These are phyloP conservation scores for Spermophilus dauricus DNA, from an alignment of 2,113 vertebrate genomes.

Conservation along the genomic window DNA sequence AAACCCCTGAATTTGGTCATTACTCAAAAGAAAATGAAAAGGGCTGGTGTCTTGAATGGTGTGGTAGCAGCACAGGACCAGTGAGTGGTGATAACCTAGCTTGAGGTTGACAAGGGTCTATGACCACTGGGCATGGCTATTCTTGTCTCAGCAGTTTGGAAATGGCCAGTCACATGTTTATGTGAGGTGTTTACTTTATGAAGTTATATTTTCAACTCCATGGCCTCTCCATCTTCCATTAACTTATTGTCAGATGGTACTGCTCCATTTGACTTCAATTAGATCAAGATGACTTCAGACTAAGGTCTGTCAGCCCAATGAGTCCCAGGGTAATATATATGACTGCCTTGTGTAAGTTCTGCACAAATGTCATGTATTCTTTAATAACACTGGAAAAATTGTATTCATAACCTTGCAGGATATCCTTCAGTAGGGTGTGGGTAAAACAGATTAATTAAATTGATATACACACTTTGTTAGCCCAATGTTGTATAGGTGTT, in stretches of 20 bases:
- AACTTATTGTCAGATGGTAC: neutral
- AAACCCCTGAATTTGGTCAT: conserved; percentile 9
- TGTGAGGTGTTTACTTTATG: conserved; percentile 12
- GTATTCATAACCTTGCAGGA: neutral
- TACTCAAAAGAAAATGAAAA: neutral
- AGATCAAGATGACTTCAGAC: neutral
- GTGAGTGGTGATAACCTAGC: neutral
- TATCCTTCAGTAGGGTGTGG: neutral
- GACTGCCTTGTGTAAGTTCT: neutral
- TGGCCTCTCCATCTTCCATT: neutral
- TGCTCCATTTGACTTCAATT: neutral
- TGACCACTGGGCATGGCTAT: neutral
- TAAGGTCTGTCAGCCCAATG: neutral
- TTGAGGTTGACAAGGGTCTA: neutral
- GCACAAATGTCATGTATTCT: neutral
- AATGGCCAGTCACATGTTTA: neutral
- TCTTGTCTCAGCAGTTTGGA: neutral
- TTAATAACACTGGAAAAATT: neutral
- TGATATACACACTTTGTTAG: neutral
- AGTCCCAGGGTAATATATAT: neutral
- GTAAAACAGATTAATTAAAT: neutral
- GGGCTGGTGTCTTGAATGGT: neutral
- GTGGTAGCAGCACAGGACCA: neutral
- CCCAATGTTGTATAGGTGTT: neutral
- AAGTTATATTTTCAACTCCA: neutral